These are phyloP conservation scores for Molothrus aeneus DNA, from an alignment of 2,797 vertebrate species.

Conservation along the genomic window DNA sequence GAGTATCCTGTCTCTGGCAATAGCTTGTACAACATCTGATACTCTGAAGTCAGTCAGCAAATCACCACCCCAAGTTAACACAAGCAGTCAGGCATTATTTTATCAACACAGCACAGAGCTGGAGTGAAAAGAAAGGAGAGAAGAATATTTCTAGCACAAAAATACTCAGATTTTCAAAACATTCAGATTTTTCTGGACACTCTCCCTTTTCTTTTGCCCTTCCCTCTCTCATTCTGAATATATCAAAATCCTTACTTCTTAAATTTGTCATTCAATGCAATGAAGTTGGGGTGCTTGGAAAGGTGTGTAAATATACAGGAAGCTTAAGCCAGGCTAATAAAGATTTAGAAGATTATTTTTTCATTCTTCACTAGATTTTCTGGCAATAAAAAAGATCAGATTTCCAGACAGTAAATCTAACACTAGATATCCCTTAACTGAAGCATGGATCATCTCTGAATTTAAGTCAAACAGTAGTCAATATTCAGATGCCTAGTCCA, in stretches of 20 bases:
- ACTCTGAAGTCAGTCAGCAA: background rate
- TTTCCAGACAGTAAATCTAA: conserved; percentile 38
- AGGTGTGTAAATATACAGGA: background rate
- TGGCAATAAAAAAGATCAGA: conserved; percentile 6
- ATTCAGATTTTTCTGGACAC: background rate
- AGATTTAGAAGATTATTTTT: background rate
- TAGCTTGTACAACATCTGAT: background rate
- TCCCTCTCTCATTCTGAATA: background rate
- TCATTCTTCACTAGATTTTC: background rate
- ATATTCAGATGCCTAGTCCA: background rate
- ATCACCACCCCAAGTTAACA: background rate
- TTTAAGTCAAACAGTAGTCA: conserved; percentile 39
- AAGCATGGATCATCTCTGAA: conserved; percentile 37
- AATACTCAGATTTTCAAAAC: background rate
- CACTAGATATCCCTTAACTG: background rate
- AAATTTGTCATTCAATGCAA: background rate
- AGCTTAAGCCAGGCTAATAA: background rate
- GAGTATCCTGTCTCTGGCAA: background rate
- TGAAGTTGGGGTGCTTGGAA: background rate
- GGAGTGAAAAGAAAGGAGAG: background rate
- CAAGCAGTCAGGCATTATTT: background rate
- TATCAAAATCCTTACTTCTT: background rate
- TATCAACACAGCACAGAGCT: background rate
- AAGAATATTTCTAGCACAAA: background rate
- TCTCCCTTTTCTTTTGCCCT: background rate